Conservation (phyloP, 2,888 invertebrate genomes). For the Timema podura region DNA sequence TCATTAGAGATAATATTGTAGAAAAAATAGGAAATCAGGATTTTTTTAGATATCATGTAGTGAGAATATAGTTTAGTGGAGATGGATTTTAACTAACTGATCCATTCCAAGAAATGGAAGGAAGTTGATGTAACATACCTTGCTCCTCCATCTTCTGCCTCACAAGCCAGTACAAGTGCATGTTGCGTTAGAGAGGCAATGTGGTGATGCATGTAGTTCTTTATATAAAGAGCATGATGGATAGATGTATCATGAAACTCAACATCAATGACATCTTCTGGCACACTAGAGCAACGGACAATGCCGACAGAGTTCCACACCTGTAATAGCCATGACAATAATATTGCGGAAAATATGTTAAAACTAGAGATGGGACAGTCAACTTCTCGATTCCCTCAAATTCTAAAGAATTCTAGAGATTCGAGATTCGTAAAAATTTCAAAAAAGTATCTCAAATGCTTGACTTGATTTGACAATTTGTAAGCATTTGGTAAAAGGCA, state of each 20-base stretch:
- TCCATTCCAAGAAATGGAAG: neutral
- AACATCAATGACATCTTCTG: slow-evolving; percentile 82
- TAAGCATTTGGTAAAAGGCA: too few relatives aligned
- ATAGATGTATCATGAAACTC: slow-evolving; percentile 90
- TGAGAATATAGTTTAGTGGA: too few relatives aligned
- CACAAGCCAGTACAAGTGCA: slow-evolving; percentile 72
- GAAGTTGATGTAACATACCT: slow-evolving; percentile 49
- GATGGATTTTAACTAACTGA: too few relatives aligned
- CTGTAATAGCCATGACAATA: slow-evolving; percentile 41
- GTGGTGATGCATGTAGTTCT: slow-evolving; percentile 78
- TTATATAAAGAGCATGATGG: slow-evolving; percentile 86
- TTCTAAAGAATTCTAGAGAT: too few relatives aligned
- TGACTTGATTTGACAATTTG: too few relatives aligned
- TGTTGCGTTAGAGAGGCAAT: slow-evolving; percentile 82
- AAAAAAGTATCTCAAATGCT: too few relatives aligned
- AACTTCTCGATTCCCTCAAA: too few relatives aligned
- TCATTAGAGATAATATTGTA: too few relatives aligned
- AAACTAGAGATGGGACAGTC: too few relatives aligned
- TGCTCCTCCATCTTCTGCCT: slow-evolving; percentile 52
- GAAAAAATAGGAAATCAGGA: too few relatives aligned
- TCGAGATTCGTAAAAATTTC: too few relatives aligned
- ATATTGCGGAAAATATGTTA: slow-evolving; percentile 12
- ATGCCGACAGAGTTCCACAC: slow-evolving; percentile 95
- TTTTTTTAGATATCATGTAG: too few relatives aligned
- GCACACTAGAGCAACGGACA: slow-evolving; percentile 69